Conservation (phyloP, 1,140 invertebrate species). For the Ladona fulva region DNA sequence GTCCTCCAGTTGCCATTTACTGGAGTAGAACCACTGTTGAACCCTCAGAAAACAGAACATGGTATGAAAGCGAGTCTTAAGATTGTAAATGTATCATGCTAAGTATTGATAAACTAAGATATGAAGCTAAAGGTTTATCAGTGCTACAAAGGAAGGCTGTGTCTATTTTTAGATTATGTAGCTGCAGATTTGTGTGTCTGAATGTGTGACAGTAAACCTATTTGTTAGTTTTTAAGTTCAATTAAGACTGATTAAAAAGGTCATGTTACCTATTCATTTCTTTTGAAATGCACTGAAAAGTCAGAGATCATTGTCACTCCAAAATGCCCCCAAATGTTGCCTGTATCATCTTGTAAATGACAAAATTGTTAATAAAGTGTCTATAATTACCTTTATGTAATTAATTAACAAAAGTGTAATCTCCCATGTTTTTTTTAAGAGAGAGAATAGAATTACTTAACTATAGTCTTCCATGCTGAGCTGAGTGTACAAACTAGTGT, state of each 20-base stretch:
- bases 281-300: background rate
- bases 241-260: background rate
- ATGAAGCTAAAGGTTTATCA: too few species aligned
- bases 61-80: background rate
- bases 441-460: too few species aligned
- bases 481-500: too few species aligned
- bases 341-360: background rate
- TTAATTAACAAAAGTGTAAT: too few species aligned
- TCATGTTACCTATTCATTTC: conserved; percentile 5
- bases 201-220: background rate
- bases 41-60: background rate
- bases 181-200: background rate
- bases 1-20: background rate
- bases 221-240: background rate
- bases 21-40: background rate
- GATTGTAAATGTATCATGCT: background rate
- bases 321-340: background rate
- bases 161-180: background rate
- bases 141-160: background rate
- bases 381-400: too few species aligned
- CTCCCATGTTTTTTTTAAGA: too few species aligned
- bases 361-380: conserved; percentile 6
- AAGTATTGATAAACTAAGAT: too few species aligned
- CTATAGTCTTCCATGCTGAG: too few species aligned
- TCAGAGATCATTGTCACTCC: background rate